phyloP scores from a whole-genome alignment of 1,140 invertebrate species.

The Pachypsylla venusta region DNA sequence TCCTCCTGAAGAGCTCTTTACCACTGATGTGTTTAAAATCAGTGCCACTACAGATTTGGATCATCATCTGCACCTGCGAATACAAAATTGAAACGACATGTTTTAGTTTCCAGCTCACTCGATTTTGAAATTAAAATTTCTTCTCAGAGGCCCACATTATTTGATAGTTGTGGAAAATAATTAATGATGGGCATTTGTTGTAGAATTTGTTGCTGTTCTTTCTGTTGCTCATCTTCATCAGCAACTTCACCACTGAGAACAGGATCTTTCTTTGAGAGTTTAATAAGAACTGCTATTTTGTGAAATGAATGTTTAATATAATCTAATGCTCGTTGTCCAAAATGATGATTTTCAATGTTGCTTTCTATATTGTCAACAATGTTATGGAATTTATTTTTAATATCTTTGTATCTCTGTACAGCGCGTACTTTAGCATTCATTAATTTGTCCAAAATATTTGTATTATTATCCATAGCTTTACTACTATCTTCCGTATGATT shows the following conservation, averaged over 20 bases:
- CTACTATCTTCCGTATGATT: neutral
- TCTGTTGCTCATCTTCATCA: neutral
- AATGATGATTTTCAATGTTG: slow-evolving; percentile 5
- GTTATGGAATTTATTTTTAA: neutral
- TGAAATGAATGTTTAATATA: slow-evolving; percentile 2
- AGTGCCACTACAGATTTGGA: no score
- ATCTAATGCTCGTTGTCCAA: neutral
- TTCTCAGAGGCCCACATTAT: no score
- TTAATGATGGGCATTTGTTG: neutral
- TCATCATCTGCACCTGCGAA: no score
- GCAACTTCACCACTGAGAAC: neutral
- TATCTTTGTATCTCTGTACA: neutral
- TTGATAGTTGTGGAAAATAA: slow-evolving; percentile 4
- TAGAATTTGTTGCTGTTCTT: neutral
- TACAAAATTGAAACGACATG: no score
- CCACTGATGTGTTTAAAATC: no score
- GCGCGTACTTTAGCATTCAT: neutral
- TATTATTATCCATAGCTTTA: neutral
- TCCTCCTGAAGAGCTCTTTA: no score
- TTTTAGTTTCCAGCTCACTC: no score
- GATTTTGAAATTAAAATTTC: no score
- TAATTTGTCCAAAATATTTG: neutral
- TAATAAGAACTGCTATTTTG: neutral
- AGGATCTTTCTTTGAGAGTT: slow-evolving; percentile 2
- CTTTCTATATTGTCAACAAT: neutral